Evolutionary conservation across 2,888 invertebrate species (phyloP).

Genomic region (Notodromas monacha): DNA sequence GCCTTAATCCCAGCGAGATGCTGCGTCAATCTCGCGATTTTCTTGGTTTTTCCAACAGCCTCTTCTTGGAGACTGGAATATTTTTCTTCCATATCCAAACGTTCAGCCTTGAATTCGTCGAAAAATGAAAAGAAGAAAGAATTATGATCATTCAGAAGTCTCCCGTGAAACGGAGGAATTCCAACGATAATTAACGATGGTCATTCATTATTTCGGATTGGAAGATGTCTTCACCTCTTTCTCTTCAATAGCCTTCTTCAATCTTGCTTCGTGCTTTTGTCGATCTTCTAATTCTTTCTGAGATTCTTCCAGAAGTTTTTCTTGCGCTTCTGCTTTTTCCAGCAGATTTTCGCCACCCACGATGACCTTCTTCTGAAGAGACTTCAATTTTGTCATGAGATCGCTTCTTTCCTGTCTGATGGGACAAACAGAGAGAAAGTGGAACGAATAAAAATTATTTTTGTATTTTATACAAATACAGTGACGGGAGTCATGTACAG

Average conservation of each 20-base stretch:
- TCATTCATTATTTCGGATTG: background rate
- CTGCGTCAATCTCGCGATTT: slow-evolving; percentile 56
- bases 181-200: slow-evolving; percentile 6
- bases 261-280: slow-evolving; percentile 38
- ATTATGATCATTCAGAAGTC: slow-evolving; percentile 2
- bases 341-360: slow-evolving; percentile 91
- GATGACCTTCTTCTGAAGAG: slow-evolving; percentile 72
- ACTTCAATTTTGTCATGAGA: slow-evolving; percentile 46
- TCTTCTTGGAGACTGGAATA: slow-evolving; percentile 84
- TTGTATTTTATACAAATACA: no score
- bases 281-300: slow-evolving; percentile 44
- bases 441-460: no score
- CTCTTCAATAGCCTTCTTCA: slow-evolving; percentile 46
- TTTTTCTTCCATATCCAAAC: slow-evolving; percentile 69
- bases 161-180: background rate
- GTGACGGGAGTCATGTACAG: no score
- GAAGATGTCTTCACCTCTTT: slow-evolving; percentile 55
- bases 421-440: no score
- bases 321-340: slow-evolving; percentile 82
- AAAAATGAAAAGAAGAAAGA: slow-evolving; percentile 10
- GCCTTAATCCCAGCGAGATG: slow-evolving; percentile 46
- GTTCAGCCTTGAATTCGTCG: no score
- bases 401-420: slow-evolving; percentile 15
- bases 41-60: slow-evolving; percentile 61
- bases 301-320: slow-evolving; percentile 52